A percentile compares a stretch with the other conserved stretches of the same genome.
These are phyloP conservation scores for Gordius sp. DNA, from an alignment of 2,888 invertebrate genomes.

Conservation along the genomic window DNA sequence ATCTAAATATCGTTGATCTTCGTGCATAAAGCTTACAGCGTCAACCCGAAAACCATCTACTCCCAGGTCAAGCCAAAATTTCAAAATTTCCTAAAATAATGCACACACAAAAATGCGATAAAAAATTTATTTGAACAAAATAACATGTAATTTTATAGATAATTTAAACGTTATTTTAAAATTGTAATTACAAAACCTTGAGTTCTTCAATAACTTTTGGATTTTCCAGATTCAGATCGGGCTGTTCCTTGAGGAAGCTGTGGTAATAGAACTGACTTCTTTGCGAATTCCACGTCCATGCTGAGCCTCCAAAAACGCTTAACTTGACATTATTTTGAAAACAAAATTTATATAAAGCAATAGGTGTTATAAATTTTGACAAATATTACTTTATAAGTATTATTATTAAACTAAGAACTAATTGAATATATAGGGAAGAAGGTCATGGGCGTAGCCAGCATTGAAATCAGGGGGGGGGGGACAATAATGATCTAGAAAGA, in stretches of 20 bases:
- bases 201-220: conserved; percentile 22
- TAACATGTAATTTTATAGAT: too few relatives aligned
- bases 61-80: conserved; percentile 30
- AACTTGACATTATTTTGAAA: conserved; percentile 22
- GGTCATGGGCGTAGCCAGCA: too few relatives aligned
- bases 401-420: too few relatives aligned
- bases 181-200: conserved; percentile 7
- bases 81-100: background rate
- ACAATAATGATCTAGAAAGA: too few relatives aligned
- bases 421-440: too few relatives aligned
- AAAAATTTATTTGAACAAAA: too few relatives aligned
- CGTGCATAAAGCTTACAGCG: conserved; percentile 27
- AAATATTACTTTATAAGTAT: too few relatives aligned
- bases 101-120: too few relatives aligned
- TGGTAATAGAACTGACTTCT: conserved; percentile 51
- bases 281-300: conserved; percentile 43
- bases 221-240: conserved; percentile 56
- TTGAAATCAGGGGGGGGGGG: too few relatives aligned
- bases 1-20: conserved; percentile 23
- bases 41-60: conserved; percentile 30
- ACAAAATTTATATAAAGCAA: too few relatives aligned
- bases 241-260: conserved; percentile 41
- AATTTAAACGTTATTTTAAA: background rate
- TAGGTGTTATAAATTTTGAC: too few relatives aligned
- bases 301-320: conserved; percentile 42